These are phyloP conservation scores for Scyliorhinus canicula DNA, from an alignment of 2,797 vertebrate species.

Conservation along the genomic window DNA sequence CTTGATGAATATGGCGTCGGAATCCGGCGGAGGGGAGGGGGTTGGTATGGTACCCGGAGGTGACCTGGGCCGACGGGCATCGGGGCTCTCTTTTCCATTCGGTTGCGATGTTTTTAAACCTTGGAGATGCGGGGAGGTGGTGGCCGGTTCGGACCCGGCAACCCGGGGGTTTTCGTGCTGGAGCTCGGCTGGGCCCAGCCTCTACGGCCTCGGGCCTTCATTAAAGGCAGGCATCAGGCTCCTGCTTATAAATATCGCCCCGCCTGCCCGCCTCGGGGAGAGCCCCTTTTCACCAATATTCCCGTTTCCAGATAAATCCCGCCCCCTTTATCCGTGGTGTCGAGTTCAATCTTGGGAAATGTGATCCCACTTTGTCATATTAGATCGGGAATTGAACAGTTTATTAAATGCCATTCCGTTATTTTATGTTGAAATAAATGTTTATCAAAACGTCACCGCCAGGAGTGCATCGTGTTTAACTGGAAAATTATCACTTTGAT, in stretches of 20 bases:
- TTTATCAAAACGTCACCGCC: background rate
- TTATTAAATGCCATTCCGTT: background rate
- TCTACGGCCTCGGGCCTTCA: too few species aligned
- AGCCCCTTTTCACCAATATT: background rate
- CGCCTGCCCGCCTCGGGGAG: too few species aligned
- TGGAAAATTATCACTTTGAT: background rate
- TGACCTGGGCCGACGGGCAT: constrained; percentile 40
- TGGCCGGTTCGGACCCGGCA: background rate
- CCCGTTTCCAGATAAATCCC: background rate
- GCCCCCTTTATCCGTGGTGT: background rate
- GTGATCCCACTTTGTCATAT: background rate
- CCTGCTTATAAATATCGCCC: background rate
- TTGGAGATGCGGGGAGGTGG: background rate
- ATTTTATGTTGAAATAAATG: background rate
- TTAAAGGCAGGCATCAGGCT: constrained; percentile 29
- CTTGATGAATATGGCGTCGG: background rate
- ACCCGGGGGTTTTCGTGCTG: constrained; percentile 36
- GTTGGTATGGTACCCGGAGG: constrained; percentile 54
- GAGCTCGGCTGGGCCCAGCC: constrained; percentile 42
- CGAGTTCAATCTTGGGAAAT: background rate
- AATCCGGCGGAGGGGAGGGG: constrained; percentile 51
- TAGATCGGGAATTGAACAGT: background rate
- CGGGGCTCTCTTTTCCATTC: background rate
- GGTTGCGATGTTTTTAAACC: constrained; percentile 33
- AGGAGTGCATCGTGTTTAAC: too few species aligned